Base-by-base conservation (phyloP, 2,888 invertebrate genomes). In the Ischnura elegans region DNA sequence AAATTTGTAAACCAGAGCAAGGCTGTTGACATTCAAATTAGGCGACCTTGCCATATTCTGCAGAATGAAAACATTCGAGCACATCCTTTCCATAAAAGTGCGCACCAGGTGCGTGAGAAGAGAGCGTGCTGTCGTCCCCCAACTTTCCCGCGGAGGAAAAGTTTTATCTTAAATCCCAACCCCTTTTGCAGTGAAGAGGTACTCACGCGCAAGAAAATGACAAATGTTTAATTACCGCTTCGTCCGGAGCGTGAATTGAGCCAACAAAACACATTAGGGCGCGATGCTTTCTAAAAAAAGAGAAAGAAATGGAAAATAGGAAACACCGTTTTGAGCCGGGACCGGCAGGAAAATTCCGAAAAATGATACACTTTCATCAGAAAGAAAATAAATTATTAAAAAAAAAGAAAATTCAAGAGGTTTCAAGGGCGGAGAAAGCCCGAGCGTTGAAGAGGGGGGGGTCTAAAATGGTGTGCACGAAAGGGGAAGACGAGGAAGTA, bases 341-440 rank as follows among this genome's bases (percentile, higher is more conserved):
- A 16, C 36, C 1, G 36, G 76, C 76, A 76, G 76, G 36, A 76
- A n/a, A 76, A 76, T 76, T 36, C 36, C 76, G 76, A 76, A 76
- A 76, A 76, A 76, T 76, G 36, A 76, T 76, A 76, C 76, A 76
- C 76, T 76, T 76, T 76, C 76, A 2, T 76, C 61, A 61, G n/a
- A 61, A 61, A 61, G n/a, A 8, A 5, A 61, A 25, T 19, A 55
- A 61, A 13, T n/a, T n/a, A n/a, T n/a, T n/a, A 13, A 10, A 76
- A 76, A 36, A 76, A n/a, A 36, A 76, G 36, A 76, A 29, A 36
- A 29, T 76, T 76, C 36, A 76, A n/a, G n/a, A n/a, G n/a, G n/a
- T n/a, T n/a, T n/a, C n/a, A n/a, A n/a, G n/a, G n/a, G 36, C 29
- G 36, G 76, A 36, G 76, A 76, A 76, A 76, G 76, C 76, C 29